Percentiles rank a stretch among this genome's conserved stretches.
phyloP scores from a whole-genome alignment of 2,888 invertebrate genomes.

The Ferrisia virgata region DNA sequence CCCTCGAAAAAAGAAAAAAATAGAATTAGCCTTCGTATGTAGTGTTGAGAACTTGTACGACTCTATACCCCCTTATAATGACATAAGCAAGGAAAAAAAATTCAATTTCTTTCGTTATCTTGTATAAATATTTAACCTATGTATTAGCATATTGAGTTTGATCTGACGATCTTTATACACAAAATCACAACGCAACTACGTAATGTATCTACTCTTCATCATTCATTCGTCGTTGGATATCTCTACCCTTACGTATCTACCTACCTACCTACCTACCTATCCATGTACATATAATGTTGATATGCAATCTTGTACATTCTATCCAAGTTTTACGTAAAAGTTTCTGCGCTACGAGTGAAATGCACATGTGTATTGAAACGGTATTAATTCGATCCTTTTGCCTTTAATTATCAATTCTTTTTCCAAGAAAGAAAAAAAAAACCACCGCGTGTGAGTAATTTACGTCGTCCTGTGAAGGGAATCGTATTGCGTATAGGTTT shows the following conservation, averaged over 20 bases:
- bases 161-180: not conserved
- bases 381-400: slow-evolving; percentile 8
- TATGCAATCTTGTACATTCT: not conserved
- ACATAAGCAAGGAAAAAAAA: not conserved
- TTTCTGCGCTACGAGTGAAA: not conserved
- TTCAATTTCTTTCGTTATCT: not conserved
- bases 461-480: not conserved
- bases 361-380: not conserved
- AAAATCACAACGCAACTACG: not conserved
- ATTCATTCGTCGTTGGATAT: not conserved
- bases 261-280: too few relatives aligned
- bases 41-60: not conserved
- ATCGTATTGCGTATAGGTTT: not conserved
- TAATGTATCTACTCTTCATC: not conserved
- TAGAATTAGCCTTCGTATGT: not conserved
- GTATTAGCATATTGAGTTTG: not conserved
- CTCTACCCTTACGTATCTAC: too few relatives aligned
- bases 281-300: too few relatives aligned
- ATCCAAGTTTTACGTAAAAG: not conserved
- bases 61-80: too few relatives aligned
- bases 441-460: not conserved
- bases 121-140: not conserved
- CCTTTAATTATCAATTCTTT: slow-evolving; percentile 11
- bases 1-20: not conserved
- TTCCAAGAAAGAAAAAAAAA: not conserved